Base-by-base conservation (phyloP, 2,888 invertebrate species). In the Ommatoiulus sabulosus region DNA sequence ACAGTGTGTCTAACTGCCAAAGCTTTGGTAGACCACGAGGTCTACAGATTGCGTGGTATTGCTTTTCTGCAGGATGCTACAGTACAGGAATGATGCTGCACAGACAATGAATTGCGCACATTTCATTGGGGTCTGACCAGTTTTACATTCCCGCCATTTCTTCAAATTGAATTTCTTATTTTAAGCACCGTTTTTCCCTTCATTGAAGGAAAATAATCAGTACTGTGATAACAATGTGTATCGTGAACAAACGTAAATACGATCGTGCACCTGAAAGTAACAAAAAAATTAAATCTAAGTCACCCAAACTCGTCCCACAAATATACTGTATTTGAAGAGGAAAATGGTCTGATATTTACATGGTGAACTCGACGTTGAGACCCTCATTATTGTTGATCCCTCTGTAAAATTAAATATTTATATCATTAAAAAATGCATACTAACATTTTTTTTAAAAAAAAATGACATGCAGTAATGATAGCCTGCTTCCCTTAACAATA, bases 311-410 rank as follows among this genome's bases (percentile, higher is more conserved):
- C n/a, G n/a, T n/a, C n/a, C n/a, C n/a, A 8, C 43, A 24, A 86
- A 43, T 87, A 3, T 87, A 4, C 17, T 46, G 17, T 57, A 17
- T 17, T 87, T 87, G 46, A n/a, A 15, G 17, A 44, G 7, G 57
- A 52, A 87, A 17, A 72, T 24, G 8, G 5, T 20, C 10, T 72
- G 8, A 35, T 80, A 88, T 80, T 88, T 80, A 88, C 88, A 24
- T 48, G 86, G 15, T n/a, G 88, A 88, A 20, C 43, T 85, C 43
- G 88, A 85, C 44, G 88, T 8, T 85, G 88, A 84, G 43, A 85
- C 85, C 44, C 88, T 44, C 88, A 85, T 88, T 88, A 88, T 88
- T 44, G 88, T 88, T 43, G 88, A 43, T 35, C 48, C 88, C 35
- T 88, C 88, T 88, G 85, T 35, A 5, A n/a, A 52, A 72, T 52